A percentile compares a stretch with the other conserved stretches of the same genome.
Conservation (phyloP, 2,888 invertebrate species). For the Plebejus melissa region DNA sequence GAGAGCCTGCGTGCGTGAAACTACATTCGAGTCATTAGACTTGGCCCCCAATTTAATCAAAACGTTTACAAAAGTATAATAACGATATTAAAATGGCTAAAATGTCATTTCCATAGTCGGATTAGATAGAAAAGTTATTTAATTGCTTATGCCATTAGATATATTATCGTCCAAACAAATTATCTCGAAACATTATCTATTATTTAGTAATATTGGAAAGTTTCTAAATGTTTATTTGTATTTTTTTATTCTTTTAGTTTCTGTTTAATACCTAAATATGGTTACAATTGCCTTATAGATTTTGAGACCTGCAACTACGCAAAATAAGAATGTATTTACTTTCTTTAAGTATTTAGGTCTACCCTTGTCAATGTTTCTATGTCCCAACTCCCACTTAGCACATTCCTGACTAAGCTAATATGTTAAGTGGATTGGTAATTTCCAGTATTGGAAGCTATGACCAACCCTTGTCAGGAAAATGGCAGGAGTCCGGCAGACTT, state of each 20-base stretch:
- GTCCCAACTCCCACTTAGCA: background rate
- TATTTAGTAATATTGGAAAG: too few species aligned
- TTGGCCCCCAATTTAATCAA: too few species aligned
- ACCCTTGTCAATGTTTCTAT: background rate
- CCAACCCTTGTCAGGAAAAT: background rate
- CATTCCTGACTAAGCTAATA: background rate
- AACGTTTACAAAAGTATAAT: too few species aligned
- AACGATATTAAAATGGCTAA: too few species aligned
- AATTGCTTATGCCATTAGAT: background rate
- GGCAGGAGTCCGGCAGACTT: conserved; percentile 27
- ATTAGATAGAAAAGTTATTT: too few species aligned
- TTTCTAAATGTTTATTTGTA: too few species aligned
- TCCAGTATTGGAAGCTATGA: background rate
- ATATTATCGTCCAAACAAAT: background rate
- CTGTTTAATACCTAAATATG: background rate
- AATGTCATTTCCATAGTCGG: too few species aligned
- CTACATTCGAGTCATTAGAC: too few species aligned
- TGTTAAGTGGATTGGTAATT: background rate
- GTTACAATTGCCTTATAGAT: background rate
- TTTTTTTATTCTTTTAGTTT: too few species aligned
- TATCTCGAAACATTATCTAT: background rate
- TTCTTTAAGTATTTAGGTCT: conserved; percentile 2
- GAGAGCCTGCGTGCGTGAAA: too few species aligned
- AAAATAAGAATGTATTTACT: background rate
- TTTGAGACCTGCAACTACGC: background rate